A percentile compares a stretch with the other conserved stretches of the same genome.
These are phyloP conservation scores for Metallyticus violacea DNA, from an alignment of 2,888 invertebrate species.

Conservation along the genomic window DNA sequence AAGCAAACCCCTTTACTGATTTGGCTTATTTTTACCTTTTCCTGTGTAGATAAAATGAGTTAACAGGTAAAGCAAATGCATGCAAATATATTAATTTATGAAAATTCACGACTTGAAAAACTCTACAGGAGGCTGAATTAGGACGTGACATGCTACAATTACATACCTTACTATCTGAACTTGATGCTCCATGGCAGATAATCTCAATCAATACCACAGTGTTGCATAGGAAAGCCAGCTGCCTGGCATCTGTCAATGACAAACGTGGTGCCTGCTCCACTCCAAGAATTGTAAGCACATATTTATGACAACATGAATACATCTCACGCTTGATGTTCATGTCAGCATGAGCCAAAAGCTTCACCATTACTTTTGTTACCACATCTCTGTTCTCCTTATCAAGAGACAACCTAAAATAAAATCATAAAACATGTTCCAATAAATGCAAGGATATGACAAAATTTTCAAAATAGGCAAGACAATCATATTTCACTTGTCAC, in stretches of 20 bases:
- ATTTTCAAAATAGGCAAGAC: too few species aligned
- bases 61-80: too few species aligned
- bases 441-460: too few species aligned
- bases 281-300: slow-evolving; percentile 55
- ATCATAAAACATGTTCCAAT: neutral
- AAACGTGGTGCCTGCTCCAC: slow-evolving; percentile 44
- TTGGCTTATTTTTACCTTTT: too few species aligned
- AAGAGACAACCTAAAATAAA: slow-evolving; percentile 1
- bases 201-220: slow-evolving; percentile 61
- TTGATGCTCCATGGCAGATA: slow-evolving; percentile 58
- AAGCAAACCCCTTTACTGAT: too few species aligned
- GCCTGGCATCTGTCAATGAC: slow-evolving; percentile 48
- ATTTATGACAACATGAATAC: slow-evolving; percentile 54
- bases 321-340: slow-evolving; percentile 54
- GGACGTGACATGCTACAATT: neutral
- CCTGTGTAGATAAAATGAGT: too few species aligned
- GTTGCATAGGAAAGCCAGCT: slow-evolving; percentile 55
- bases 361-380: slow-evolving; percentile 40
- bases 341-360: slow-evolving; percentile 57
- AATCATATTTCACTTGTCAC: too few species aligned
- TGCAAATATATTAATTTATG: too few species aligned
- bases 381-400: neutral
- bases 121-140: neutral
- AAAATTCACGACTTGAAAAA: too few species aligned
- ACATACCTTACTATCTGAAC: slow-evolving; percentile 46